Base-by-base conservation (phyloP, 2,797 vertebrate species). In the Anguilla obscura region DNA sequence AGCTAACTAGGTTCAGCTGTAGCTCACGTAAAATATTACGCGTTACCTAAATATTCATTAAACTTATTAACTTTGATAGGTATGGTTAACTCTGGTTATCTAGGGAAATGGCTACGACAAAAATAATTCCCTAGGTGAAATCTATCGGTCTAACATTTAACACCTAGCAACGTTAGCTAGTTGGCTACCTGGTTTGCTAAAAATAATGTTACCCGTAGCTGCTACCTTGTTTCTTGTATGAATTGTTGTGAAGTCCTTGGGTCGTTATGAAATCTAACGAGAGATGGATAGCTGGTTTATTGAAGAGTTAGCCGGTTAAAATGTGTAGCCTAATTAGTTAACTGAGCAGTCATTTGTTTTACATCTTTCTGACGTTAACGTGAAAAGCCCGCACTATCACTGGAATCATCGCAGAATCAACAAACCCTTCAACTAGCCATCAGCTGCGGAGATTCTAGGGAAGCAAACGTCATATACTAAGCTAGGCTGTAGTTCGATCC, bases 81-180 rank as follows among this genome's bases (percentile, higher is more conserved):
- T 27, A n/a, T 8, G n/a, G n/a, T 69, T 27, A 27, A 27, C n/a
- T 63, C 18, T 69, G 24, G 63, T 69, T 69, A 8, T 8, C 6
- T 69, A 69, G n/a, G 63, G 63, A 69, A 9, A 69, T 69, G 63
- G 4, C 63, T 69, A 27, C 63, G 63, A 69, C n/a, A 27, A 69
- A 69, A 69, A 69, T 6, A 8, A 69, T 24, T 63, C 60, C 18
- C 60, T 21, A 21, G 60, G 16, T n/a, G 63, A 69, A 27, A 69
- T 69, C 63, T 69, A 1, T 6, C 8, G 1, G 24, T 1, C 63
- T 63, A 63, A 21, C 60, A 21, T 63, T 63, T 63, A 7, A 63
- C 60, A 63, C 63, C n/a, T 69, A 69, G n/a, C 63, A 69, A 69
- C 63, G 63, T n/a, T 69, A n/a, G 63, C 63, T 69, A 27, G 63